Conservation (phyloP, 2,797 vertebrate genomes). For the Aphelocoma californica region DNA sequence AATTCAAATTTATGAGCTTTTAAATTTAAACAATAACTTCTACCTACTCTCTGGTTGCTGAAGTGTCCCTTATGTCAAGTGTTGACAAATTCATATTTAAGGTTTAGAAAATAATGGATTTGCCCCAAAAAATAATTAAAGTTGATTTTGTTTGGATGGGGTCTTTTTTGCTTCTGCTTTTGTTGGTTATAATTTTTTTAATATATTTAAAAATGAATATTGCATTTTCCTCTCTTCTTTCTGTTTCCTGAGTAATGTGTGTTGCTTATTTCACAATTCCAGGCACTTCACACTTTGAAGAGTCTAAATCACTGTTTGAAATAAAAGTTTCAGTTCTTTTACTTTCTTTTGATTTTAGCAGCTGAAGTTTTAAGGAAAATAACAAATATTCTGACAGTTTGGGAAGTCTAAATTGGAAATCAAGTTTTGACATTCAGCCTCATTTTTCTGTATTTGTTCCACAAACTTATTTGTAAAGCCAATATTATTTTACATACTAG, state of each 20-base stretch:
- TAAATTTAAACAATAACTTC: neutral
- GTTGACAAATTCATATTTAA: neutral
- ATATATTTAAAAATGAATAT: neutral
- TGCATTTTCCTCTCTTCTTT: neutral
- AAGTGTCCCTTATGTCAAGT: neutral
- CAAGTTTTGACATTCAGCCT: neutral
- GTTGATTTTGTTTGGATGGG: neutral
- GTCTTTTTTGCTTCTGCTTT: neutral
- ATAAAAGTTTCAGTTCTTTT: neutral
- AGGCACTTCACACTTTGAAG: neutral
- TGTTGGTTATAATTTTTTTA: neutral
- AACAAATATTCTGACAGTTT: neutral
- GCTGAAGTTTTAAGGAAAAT: neutral
- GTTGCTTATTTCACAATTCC: neutral
- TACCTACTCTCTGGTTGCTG: neutral
- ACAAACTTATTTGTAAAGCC: conserved; percentile 14
- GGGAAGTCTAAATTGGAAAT: neutral
- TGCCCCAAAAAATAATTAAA: neutral
- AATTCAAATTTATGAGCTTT: neutral
- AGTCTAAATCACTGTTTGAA: neutral
- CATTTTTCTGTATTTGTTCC: neutral
- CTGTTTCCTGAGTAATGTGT: neutral
- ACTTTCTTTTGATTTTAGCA: neutral
- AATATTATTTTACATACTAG: neutral
- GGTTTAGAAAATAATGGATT: neutral